Base-by-base conservation (phyloP, 2,797 vertebrate species). In the Protonibea diacanthus region DNA sequence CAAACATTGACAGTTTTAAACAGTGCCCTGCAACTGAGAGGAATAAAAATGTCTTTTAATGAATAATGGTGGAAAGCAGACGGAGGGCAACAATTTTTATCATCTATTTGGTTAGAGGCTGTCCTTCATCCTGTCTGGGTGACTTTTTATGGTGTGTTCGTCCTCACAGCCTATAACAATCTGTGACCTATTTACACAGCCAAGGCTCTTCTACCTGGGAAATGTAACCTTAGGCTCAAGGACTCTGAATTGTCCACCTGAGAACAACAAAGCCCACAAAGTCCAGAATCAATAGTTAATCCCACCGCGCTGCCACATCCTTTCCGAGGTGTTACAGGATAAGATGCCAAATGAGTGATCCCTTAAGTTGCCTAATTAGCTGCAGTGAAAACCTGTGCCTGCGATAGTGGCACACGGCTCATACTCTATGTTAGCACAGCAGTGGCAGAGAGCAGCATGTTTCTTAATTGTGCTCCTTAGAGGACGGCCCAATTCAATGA, bases 111-210 rank as follows among this genome's bases (percentile, higher is more conserved):
- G 78, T 81, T 82, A 83, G 65, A 81, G 65, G 70, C 45, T 64
- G 84, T 85, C 89, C 90, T 89, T 93, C 86, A 76, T 86, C 61
- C 74, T 70, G 72, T 86, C 81, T 86, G 72, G 81, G 86, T 85
- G 80, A 85, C 74, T 83, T 87, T 91, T 91, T 88, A 89, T 80
- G 78, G 76, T 45, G 66, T 60, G 57, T 90, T 86, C 55, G 59
- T 89, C 86, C 85, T 91, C 78, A 60, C 29, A 27, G 70, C 57
- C 61, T 81, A 48, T 58, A 87, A 84, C 72, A 89, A 86, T 78
- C 77, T 85, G 84, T 91, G 90, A 91, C 89, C 88, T 88, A 93
- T 88, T 93, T 92, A 86, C 66, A 78, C 70, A 81, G 81, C 68
- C 49, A 71, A 51, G 23, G 65, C 53, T 66, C 55, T 53, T 81